Evolutionary conservation across 92 coral and sea anemone genomes (phyloP), one percentile per base, ranked within the genome.

Genomic region (Bergia puertoricense): DNA sequence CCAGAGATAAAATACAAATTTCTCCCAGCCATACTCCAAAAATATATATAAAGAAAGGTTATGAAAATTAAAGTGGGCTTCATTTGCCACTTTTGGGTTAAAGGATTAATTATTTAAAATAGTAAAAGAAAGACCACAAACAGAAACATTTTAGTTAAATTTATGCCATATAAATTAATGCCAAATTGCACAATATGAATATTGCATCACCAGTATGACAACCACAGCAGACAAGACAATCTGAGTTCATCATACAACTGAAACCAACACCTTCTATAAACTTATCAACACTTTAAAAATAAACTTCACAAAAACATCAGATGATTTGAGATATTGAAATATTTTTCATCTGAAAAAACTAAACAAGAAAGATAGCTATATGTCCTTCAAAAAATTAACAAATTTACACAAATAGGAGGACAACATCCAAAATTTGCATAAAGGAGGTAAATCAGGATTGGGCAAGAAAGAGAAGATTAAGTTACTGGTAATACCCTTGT

Each of bases 401-500:
- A 83, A 74, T 40, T 42, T 16, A 40, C 54, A 41, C 36, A 42
- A 76, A 40, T 18, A 8, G 23, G 30, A 84, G 37, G n/a, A 69
- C 41, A 14, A 13, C 20, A 3, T 46, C 45, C 45, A 71, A 20
- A 69, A 84, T 84, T 84, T 84, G 44, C 79, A 84, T 84, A 69
- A 2, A 40, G 14, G 22, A 45, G 41, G 38, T 23, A 20, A 79
- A 45, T 22, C 22, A 79, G 8, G 59, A 77, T 79, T 79, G 37
- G 59, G 38, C 41, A 79, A 71, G 67, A 22, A 67, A 43, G 75
- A n/a, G 39, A 45, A 56, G n/a, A 54, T 79, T 67, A 48, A 48
- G 66, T 50, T 45, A 48, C 56, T 30, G 41, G 42, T 50, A 22
- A 46, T 36, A 22, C 15, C 23, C 41, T 48, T 77, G 54, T 22